These are phyloP conservation scores for Chrosomus eos DNA, from an alignment of 2,797 vertebrate genomes.

Conservation along the genomic window DNA sequence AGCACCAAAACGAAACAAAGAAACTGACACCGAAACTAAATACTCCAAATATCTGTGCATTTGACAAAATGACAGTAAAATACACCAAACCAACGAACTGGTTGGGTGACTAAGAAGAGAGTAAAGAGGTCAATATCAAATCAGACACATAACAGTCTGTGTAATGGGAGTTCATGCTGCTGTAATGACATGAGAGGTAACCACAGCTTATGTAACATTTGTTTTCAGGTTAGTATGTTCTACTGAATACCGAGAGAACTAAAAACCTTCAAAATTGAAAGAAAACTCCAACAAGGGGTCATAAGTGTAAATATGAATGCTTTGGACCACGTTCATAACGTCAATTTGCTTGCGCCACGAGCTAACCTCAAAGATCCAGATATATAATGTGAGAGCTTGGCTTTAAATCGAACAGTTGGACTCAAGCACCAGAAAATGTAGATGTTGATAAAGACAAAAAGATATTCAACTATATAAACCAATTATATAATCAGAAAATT, in stretches of 20 bases:
- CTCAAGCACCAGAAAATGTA: neutral
- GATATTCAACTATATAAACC: neutral
- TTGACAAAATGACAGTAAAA: conserved; percentile 5
- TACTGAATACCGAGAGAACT: neutral
- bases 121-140: conserved; percentile 10
- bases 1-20: neutral
- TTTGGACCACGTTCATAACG: neutral
- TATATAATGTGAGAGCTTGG: neutral
- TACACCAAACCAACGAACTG: neutral
- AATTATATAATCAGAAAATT: neutral
- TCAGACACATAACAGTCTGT: conserved; percentile 1
- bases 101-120: neutral
- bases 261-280: neutral
- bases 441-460: neutral
- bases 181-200: conserved; percentile 32
- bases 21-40: conserved; percentile 35
- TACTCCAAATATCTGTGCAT: neutral
- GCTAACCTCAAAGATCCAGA: conserved; percentile 14
- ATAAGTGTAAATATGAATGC: neutral
- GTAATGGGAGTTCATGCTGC: conserved; percentile 15
- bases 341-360: conserved; percentile 28
- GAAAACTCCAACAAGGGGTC: neutral
- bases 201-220: conserved; percentile 36
- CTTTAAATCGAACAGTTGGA: neutral
- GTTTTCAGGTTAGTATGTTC: conserved; percentile 4